Conservation (phyloP, 1,140 invertebrate species). For the Leptopilina clavipes region DNA sequence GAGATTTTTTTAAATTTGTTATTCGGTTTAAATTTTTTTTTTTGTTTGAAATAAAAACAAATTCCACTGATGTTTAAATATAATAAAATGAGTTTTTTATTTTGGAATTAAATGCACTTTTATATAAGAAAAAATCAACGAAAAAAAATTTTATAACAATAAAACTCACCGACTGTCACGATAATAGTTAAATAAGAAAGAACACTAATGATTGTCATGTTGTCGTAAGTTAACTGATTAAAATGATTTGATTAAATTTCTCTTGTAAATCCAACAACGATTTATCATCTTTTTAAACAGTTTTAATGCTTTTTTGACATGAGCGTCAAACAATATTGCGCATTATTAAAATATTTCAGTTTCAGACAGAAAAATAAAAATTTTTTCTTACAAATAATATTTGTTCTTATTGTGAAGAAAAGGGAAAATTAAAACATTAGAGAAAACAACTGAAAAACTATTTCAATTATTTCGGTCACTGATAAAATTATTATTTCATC, state of each 20-base stretch:
- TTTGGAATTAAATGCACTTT: too few relatives aligned
- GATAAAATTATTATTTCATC: too few relatives aligned
- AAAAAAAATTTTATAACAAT: neutral
- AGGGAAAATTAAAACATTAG: too few relatives aligned
- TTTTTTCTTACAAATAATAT: neutral
- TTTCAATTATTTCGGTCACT: too few relatives aligned
- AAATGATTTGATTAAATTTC: constrained; percentile 7
- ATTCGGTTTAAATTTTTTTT: too few relatives aligned
- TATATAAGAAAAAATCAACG: too few relatives aligned
- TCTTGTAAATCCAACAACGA: constrained; percentile 37
- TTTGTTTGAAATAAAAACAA: too few relatives aligned
- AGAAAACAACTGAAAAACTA: too few relatives aligned
- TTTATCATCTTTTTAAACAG: neutral
- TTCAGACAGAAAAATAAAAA: neutral
- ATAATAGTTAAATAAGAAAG: constrained; percentile 29
- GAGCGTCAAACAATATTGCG: neutral
- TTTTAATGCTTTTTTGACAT: neutral
- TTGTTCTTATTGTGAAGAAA: too few relatives aligned
- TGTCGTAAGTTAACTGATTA: constrained; percentile 26
- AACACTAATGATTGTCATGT: constrained; percentile 38
- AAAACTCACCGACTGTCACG: constrained; percentile 37
- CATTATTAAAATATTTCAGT: neutral
- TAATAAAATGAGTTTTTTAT: too few relatives aligned
- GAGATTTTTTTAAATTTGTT: too few relatives aligned
- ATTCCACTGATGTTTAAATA: too few relatives aligned